Evolutionary conservation across 2,888 invertebrate species (phyloP).

Genomic region (Cephus pygmeus): DNA sequence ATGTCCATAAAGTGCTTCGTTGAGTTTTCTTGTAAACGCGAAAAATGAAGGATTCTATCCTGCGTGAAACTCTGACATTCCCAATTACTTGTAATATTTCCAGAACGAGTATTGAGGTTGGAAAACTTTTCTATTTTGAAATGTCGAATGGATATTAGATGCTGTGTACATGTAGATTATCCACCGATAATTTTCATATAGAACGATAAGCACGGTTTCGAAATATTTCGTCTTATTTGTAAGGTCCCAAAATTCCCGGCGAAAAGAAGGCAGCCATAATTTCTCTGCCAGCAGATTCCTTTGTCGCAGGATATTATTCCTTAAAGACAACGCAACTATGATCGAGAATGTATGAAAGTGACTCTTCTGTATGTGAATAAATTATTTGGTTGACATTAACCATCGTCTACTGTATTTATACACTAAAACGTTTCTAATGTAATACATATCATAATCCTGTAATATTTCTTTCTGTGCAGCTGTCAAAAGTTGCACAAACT

Average conservation of each 20-base stretch:
- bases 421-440: neutral
- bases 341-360: conserved; percentile 17
- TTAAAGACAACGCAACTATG: neutral
- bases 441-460: neutral
- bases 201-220: neutral
- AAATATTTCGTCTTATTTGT: neutral
- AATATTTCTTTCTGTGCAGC: neutral
- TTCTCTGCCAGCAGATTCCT: neutral
- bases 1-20: neutral
- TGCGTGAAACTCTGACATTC: neutral
- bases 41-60: neutral
- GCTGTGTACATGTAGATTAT: neutral
- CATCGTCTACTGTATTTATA: neutral
- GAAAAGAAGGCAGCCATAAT: neutral
- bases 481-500: neutral
- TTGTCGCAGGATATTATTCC: neutral
- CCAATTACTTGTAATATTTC: neutral
- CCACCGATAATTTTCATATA: neutral
- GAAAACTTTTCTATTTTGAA: neutral
- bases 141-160: neutral
- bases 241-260: neutral
- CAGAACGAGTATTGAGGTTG: neutral
- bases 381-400: conserved; percentile 16
- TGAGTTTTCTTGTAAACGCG: neutral
- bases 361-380: conserved; percentile 20